phyloP scores from a whole-genome alignment of 2,888 invertebrate genomes.

The Lasioglossum vierecki region DNA sequence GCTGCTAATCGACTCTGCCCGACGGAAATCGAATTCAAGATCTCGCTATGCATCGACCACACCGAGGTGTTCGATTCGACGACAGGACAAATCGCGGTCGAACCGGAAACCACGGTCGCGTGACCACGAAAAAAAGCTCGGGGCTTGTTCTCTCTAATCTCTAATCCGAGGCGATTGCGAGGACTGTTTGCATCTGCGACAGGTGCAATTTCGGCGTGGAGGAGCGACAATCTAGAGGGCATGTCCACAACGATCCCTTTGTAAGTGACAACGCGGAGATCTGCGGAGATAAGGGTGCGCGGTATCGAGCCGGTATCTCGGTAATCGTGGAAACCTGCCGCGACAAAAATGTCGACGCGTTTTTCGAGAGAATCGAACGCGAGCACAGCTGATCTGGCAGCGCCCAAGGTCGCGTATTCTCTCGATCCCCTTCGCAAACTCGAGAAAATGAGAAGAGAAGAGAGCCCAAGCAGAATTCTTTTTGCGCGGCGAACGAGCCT shows the following conservation, averaged over 20 bases:
- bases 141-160: conserved; percentile 1
- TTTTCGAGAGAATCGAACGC: neutral
- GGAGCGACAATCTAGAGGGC: conserved; percentile 38
- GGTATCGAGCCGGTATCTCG: neutral
- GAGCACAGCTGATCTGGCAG: neutral
- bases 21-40: neutral
- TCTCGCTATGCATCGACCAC: neutral
- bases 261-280: conserved; percentile 50
- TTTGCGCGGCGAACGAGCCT: neutral
- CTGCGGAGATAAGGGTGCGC: conserved; percentile 23
- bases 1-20: neutral
- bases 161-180: neutral
- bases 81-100: neutral
- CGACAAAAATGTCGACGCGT: neutral
- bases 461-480: neutral
- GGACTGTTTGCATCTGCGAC: conserved; percentile 61
- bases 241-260: conserved; percentile 42
- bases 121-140: neutral
- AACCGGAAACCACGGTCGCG: neutral
- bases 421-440: neutral
- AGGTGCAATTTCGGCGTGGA: conserved; percentile 50
- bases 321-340: neutral
- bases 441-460: neutral
- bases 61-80: neutral
- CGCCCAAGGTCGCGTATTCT: conserved; percentile 21